These are phyloP conservation scores for Craterocephalus amniculus DNA, from an alignment of 2,797 vertebrate genomes.

Conservation along the genomic window DNA sequence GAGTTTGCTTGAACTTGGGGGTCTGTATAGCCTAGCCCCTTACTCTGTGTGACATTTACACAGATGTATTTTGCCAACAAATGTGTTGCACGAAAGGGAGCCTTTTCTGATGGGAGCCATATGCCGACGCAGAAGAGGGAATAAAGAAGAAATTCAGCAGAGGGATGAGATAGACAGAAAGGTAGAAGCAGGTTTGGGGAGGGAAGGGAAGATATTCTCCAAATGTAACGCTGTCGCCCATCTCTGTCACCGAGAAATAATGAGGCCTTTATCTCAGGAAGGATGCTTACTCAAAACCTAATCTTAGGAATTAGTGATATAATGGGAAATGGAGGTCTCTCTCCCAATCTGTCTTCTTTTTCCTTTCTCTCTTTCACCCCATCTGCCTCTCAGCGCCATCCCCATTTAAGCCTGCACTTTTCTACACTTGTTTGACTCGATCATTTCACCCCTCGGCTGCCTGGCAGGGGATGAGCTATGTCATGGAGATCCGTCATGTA, in stretches of 20 bases:
- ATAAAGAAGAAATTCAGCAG: constrained; percentile 18
- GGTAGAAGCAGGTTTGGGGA: constrained; percentile 33
- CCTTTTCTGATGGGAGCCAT: constrained; percentile 55
- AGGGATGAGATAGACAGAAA: constrained; percentile 17
- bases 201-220: constrained; percentile 42
- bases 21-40: constrained; percentile 43
- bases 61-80: constrained; percentile 75
- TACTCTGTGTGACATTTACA: constrained; percentile 76
- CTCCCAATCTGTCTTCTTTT: constrained; percentile 40
- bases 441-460: constrained; percentile 64
- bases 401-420: constrained; percentile 68
- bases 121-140: constrained; percentile 34
- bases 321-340: constrained; percentile 66
- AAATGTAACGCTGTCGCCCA: constrained; percentile 59
- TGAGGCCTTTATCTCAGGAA: constrained; percentile 76
- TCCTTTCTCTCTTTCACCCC: constrained; percentile 42
- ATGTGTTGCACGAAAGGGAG: constrained; percentile 68
- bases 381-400: constrained; percentile 65
- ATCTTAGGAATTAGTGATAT: constrained; percentile 74
- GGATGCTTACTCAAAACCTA: constrained; percentile 71
- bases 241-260: constrained; percentile 75
- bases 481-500: constrained; percentile 73
- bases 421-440: constrained; percentile 64
- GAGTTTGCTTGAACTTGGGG: constrained; percentile 52
- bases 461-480: constrained; percentile 66